phyloP scores from a whole-genome alignment of 2,797 vertebrate genomes.

The Tympanoctomys barrerae region DNA sequence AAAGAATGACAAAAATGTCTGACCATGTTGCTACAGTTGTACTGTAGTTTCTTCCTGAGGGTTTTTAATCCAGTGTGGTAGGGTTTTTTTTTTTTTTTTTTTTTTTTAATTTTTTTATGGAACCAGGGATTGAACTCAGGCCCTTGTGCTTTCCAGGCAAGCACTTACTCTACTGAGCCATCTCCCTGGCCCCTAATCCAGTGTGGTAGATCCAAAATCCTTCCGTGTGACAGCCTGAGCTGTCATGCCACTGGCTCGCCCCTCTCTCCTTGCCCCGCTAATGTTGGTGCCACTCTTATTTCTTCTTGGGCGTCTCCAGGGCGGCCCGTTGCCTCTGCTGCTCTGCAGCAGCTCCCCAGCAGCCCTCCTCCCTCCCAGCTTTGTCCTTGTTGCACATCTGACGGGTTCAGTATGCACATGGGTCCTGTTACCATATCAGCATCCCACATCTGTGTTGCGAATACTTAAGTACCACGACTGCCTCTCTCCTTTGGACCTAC shows the following conservation, averaged over 20 bases:
- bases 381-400: fast-evolving
- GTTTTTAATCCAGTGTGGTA: no score
- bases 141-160: no score
- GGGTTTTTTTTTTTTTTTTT: no score
- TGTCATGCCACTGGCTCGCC: background rate
- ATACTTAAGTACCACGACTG: fast-evolving
- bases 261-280: no score
- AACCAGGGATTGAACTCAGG: no score
- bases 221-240: background rate
- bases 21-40: no score
- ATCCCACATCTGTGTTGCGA: background rate
- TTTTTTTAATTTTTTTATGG: no score
- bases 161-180: no score
- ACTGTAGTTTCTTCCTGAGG: no score
- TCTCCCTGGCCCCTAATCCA: background rate
- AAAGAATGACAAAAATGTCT: no score
- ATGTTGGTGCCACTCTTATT: background rate
- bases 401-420: fast-evolving
- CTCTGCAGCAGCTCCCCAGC: fast-evolving
- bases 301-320: background rate
- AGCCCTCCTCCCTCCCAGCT: no score
- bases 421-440: no score
- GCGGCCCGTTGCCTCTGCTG: background rate
- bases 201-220: background rate
- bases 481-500: background rate